Conservation (phyloP, 2,797 vertebrate genomes). For the Alca torda region DNA sequence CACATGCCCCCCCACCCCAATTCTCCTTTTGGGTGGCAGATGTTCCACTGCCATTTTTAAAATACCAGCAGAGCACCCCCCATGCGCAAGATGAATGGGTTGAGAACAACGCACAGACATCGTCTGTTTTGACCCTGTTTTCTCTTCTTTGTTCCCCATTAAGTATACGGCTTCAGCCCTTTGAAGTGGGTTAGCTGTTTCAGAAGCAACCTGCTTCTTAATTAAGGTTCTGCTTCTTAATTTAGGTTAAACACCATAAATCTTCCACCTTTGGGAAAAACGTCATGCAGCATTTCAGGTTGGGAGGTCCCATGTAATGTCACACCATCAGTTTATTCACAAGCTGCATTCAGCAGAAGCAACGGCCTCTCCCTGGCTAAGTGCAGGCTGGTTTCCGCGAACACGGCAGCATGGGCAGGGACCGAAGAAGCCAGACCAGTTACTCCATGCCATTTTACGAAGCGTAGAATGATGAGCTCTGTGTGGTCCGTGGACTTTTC, state of each 20-base stretch:
- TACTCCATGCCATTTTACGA: not conserved
- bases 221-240: constrained; percentile 41
- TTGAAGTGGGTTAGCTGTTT: constrained; percentile 37
- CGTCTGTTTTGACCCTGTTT: constrained; percentile 7
- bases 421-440: not conserved
- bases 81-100: not conserved
- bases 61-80: constrained; percentile 41
- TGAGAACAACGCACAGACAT: not conserved
- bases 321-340: not conserved
- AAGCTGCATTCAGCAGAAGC: not conserved
- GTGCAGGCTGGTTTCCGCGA: not conserved
- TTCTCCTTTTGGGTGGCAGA: constrained; percentile 50
- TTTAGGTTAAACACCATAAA: not conserved
- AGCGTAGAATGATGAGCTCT: not conserved
- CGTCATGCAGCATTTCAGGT: not conserved
- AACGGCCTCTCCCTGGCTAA: not conserved
- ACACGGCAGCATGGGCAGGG: not conserved
- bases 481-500: accelerated
- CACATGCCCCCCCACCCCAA: not conserved
- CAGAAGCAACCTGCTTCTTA: constrained; percentile 44
- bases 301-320: not conserved
- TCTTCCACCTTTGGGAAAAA: constrained; percentile 28
- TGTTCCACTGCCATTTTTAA: constrained; percentile 33
- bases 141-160: constrained; percentile 37
- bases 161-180: not conserved